These are phyloP conservation scores for Sterrhoptilus dennistouni DNA, from an alignment of 2,113 vertebrate species.

Conservation along the genomic window DNA sequence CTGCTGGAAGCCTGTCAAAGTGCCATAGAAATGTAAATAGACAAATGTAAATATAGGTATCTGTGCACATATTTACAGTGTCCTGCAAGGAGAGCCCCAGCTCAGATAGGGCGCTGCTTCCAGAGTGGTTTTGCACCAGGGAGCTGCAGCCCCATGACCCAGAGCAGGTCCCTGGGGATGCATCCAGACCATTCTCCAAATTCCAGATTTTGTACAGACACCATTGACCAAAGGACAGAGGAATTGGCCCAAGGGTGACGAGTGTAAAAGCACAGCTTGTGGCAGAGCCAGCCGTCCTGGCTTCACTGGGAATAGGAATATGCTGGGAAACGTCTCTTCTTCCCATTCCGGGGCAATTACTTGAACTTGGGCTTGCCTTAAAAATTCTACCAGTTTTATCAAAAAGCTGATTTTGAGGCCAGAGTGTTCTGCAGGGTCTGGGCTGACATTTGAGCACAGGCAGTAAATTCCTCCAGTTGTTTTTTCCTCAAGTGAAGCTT, in stretches of 20 bases:
- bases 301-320: background rate
- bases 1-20: background rate
- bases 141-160: background rate
- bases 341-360: fast-evolving
- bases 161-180: fast-evolving
- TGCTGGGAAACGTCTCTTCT: background rate
- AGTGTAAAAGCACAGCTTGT: background rate
- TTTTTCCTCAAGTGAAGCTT: background rate
- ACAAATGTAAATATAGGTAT: fast-evolving
- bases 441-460: fast-evolving
- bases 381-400: background rate
- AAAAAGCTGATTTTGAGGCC: background rate
- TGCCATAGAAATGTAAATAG: background rate
- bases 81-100: background rate
- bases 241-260: fast-evolving
- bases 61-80: fast-evolving
- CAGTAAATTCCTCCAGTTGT: background rate
- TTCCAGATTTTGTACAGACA: background rate
- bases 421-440: background rate
- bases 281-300: background rate
- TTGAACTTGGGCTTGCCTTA: background rate
- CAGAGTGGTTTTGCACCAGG: background rate
- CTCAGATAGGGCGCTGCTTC: background rate
- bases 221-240: background rate
- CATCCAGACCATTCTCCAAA: background rate